phyloP scores from a whole-genome alignment of 2,888 invertebrate genomes.

The Calameuta filiformis region DNA sequence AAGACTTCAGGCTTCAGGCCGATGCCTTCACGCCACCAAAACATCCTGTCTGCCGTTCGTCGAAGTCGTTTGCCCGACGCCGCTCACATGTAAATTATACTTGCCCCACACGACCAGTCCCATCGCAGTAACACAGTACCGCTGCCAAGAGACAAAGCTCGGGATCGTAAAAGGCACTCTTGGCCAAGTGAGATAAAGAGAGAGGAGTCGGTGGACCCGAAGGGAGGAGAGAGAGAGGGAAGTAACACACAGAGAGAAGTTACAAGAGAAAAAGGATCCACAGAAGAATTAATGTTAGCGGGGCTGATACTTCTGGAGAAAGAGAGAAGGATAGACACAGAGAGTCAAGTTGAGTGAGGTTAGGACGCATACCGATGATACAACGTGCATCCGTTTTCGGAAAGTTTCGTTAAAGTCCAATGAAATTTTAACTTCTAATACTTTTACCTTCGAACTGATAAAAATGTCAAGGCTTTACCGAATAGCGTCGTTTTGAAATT shows the following conservation, averaged over 20 bases:
- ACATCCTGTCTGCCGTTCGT: neutral
- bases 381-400: neutral
- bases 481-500: neutral
- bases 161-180: neutral
- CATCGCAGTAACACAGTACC: neutral
- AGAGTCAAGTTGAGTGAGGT: neutral
- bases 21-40: neutral
- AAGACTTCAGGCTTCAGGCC: neutral
- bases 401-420: neutral
- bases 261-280: neutral
- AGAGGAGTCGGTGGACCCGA: constrained; percentile 1
- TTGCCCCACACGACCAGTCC: constrained; percentile 37
- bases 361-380: neutral
- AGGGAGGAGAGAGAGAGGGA: constrained; percentile 4
- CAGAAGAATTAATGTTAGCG: neutral
- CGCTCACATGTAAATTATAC: constrained; percentile 45
- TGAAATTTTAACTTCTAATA: neutral
- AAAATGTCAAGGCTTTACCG: neutral
- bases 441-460: neutral
- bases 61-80: constrained; percentile 20
- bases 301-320: neutral
- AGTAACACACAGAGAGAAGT: neutral
- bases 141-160: neutral
- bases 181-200: constrained; percentile 1
- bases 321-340: neutral